Evolutionary conservation across 2,113 vertebrate genomes (phyloP).

Genomic region (Triplophysa rosa): DNA sequence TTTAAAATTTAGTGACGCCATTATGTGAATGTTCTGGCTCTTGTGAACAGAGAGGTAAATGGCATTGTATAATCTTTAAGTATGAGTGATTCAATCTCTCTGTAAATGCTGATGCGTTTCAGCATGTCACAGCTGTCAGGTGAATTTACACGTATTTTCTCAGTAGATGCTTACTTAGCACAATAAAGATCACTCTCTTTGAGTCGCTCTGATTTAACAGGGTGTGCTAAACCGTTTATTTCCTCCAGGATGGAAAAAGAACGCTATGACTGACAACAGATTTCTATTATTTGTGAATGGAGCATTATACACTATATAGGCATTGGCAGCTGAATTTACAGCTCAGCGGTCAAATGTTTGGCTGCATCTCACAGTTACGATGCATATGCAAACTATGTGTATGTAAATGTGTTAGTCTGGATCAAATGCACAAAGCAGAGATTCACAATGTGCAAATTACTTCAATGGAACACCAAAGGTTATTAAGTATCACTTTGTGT

Average conservation of each 20-base stretch:
- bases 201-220: conserved; percentile 6
- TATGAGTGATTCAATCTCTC: not conserved
- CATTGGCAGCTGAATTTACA: not conserved
- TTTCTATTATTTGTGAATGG: not conserved
- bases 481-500: not conserved
- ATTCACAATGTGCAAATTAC: not conserved
- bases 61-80: not conserved
- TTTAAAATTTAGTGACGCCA: too few relatives aligned
- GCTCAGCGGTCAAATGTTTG: not conserved
- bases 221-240: not conserved
- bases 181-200: not conserved
- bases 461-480: not conserved
- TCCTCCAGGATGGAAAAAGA: not conserved
- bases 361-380: not conserved
- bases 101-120: not conserved
- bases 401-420: not conserved
- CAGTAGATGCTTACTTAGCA: not conserved
- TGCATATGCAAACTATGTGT: not conserved
- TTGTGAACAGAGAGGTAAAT: not conserved
- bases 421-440: not conserved
- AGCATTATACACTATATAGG: not conserved
- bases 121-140: not conserved
- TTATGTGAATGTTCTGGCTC: too few relatives aligned
- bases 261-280: not conserved
- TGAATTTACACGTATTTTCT: not conserved